Evolutionary conservation across 2,888 invertebrate species (phyloP).

Genomic region (Drosophila leonis): DNA sequence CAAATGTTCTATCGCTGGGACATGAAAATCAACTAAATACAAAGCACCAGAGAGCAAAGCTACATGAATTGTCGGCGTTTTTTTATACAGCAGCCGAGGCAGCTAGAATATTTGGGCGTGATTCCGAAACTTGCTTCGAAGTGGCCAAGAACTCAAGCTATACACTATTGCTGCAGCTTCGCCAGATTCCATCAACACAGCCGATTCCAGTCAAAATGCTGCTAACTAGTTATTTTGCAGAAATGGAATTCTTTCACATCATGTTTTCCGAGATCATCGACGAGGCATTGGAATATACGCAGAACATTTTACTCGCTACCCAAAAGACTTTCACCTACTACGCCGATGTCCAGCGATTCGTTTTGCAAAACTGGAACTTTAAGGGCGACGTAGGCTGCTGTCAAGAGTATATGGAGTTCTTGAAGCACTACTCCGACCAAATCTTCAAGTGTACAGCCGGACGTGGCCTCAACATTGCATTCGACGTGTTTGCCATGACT

Average conservation of each 20-base stretch:
- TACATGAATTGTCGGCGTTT: constrained; percentile 66
- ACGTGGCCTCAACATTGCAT: constrained; percentile 64
- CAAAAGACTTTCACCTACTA: constrained; percentile 68
- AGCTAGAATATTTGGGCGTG: constrained; percentile 62
- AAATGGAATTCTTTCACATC: constrained; percentile 83
- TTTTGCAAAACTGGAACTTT: constrained; percentile 64
- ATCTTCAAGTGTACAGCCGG: constrained; percentile 75
- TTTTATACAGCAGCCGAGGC: constrained; percentile 62
- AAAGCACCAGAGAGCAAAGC: constrained; percentile 43
- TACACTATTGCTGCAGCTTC: constrained; percentile 70
- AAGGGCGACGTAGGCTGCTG: constrained; percentile 66
- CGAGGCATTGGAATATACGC: constrained; percentile 77
- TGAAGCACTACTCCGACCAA: constrained; percentile 74
- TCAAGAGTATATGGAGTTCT: constrained; percentile 75
- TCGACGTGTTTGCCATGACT: constrained; percentile 80
- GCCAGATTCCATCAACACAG: constrained; percentile 74
- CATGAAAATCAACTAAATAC: constrained; percentile 38
- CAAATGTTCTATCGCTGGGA: constrained; percentile 55
- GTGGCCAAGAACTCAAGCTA: constrained; percentile 76
- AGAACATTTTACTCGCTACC: constrained; percentile 65
- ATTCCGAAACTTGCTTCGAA: constrained; percentile 68
- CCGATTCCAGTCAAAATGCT: constrained; percentile 67
- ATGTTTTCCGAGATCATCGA: constrained; percentile 79
- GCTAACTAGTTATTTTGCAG: constrained; percentile 79
- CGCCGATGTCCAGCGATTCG: constrained; percentile 70